These are phyloP conservation scores for Pelodiscus sinensis DNA, from an alignment of 2,113 vertebrate genomes.

Conservation along the genomic window DNA sequence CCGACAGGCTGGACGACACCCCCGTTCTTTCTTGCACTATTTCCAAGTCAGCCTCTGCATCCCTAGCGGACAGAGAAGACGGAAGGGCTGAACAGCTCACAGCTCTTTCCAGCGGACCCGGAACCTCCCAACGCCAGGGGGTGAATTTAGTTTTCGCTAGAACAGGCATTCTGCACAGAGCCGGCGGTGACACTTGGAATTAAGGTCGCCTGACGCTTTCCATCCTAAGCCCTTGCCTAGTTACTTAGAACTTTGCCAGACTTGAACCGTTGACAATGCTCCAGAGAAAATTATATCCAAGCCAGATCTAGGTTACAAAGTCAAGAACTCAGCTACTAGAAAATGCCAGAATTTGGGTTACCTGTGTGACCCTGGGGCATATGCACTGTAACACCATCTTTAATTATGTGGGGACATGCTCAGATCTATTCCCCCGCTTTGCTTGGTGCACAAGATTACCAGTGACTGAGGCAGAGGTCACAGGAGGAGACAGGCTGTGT, in stretches of 20 bases:
- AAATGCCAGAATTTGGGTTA: not conserved
- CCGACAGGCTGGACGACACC: not conserved
- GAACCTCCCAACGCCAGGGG: not conserved
- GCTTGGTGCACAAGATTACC: not conserved
- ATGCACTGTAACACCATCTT: not conserved
- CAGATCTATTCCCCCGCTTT: not conserved
- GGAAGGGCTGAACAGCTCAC: not conserved
- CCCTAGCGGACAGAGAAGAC: not conserved
- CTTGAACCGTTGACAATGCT: not conserved
- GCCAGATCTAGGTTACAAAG: not conserved
- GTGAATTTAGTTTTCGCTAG: not conserved
- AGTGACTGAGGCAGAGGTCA: not conserved
- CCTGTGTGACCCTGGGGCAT: not conserved
- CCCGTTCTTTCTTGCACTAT: not conserved
- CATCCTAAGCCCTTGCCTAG: not conserved
- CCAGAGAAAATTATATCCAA: not conserved
- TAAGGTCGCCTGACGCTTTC: not conserved
- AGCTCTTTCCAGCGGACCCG: not conserved
- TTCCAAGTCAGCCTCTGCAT: not conserved
- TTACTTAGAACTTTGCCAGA: not conserved
- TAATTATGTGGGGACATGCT: not conserved
- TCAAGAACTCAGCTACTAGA: not conserved
- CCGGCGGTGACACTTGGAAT: not conserved
- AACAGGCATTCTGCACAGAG: not conserved
- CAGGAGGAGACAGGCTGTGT: not conserved